phyloP scores from a whole-genome alignment of 2,797 vertebrate species.

The Falco berigora region DNA sequence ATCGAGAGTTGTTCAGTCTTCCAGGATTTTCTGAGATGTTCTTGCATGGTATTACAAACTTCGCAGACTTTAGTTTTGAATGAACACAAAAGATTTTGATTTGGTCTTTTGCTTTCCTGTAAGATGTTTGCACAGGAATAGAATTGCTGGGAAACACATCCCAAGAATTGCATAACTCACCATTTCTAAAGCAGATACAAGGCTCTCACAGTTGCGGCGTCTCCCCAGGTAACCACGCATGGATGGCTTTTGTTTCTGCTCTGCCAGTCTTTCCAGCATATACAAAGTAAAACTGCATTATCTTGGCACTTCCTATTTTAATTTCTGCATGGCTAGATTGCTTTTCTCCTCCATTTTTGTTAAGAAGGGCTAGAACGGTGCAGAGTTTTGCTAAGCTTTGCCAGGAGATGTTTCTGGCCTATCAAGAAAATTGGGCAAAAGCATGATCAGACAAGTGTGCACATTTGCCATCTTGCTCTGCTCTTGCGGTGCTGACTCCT shows the following conservation, averaged over 20 bases:
- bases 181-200: not conserved
- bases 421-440: not conserved
- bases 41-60: not conserved
- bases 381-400: not conserved
- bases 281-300: conserved; percentile 23
- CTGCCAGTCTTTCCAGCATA: conserved; percentile 4
- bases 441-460: not conserved
- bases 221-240: not conserved
- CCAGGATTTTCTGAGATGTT: not conserved
- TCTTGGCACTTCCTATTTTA: conserved; percentile 31
- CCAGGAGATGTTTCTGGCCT: conserved; percentile 1
- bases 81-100: not conserved
- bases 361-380: not conserved
- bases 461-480: conserved; percentile 14
- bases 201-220: not conserved
- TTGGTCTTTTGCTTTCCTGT: not conserved
- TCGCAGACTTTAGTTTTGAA: not conserved
- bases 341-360: conserved; percentile 24
- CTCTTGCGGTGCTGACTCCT: not conserved
- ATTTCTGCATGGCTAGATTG: conserved; percentile 41
- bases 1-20: not conserved
- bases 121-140: not conserved
- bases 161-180: not conserved
- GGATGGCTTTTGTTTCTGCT: conserved; percentile 40
- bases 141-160: not conserved